Conservation (phyloP, 2,888 invertebrate genomes). For the Chironomus tentans region DNA sequence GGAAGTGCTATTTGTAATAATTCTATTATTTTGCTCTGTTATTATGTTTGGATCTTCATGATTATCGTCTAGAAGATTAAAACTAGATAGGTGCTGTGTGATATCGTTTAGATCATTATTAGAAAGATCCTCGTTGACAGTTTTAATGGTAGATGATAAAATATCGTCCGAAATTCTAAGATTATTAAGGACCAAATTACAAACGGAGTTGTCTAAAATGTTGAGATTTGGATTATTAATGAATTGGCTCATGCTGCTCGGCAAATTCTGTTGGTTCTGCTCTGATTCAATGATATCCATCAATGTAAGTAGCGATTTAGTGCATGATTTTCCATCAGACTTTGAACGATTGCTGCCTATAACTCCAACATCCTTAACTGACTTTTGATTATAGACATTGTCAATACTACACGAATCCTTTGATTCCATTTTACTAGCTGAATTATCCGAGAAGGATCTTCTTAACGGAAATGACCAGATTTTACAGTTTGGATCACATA, state of each 20-base stretch:
- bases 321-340: slow-evolving; percentile 13
- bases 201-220: slow-evolving; percentile 29
- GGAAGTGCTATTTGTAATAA: too few relatives aligned
- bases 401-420: background rate
- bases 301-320: background rate
- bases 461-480: slow-evolving; percentile 42
- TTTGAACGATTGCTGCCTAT: slow-evolving; percentile 31
- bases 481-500: slow-evolving; percentile 40
- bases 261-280: background rate
- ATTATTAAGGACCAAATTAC: too few relatives aligned
- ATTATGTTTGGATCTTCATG: background rate
- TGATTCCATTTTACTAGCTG: slow-evolving; percentile 31
- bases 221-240: slow-evolving; percentile 31
- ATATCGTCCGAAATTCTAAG: slow-evolving; percentile 34
- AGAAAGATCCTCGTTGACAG: background rate
- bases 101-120: background rate
- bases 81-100: background rate
- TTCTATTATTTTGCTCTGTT: too few relatives aligned
- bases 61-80: background rate
- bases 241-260: background rate
- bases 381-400: background rate
- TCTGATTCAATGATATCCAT: slow-evolving; percentile 14
- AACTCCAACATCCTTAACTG: slow-evolving; percentile 32
- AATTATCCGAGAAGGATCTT: slow-evolving; percentile 40
- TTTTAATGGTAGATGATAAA: slow-evolving; percentile 30